Evolutionary conservation across 2,113 vertebrate genomes (phyloP).

Genomic region (Podarcis muralis): DNA sequence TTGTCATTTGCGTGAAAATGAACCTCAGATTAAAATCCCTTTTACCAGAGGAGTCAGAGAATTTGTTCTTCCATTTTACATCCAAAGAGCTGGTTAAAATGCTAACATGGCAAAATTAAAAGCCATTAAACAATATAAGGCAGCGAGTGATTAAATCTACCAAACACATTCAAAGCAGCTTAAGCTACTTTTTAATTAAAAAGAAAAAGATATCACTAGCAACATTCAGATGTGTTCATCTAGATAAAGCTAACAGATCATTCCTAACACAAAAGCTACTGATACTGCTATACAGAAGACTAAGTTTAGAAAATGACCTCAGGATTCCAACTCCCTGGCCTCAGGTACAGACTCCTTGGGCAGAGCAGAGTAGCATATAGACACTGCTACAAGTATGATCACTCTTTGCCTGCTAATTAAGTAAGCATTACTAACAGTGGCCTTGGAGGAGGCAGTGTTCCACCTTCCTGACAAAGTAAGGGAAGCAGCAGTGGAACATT

Average conservation of each 20-base stretch:
- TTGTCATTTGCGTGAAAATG: conserved; percentile 73
- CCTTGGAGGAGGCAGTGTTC: conserved; percentile 51
- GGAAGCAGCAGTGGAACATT: conserved; percentile 46
- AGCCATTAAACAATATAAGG: conserved; percentile 80
- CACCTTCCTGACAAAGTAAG: conserved; percentile 57
- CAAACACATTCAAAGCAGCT: conserved; percentile 76
- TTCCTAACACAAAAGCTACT: conserved; percentile 66
- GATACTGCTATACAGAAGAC: conserved; percentile 35
- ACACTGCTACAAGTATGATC: conserved; percentile 36
- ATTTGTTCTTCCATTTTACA: conserved; percentile 78
- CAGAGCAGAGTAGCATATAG: conserved; percentile 3
- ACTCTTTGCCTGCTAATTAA: conserved; percentile 54
- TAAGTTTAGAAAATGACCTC: conserved; percentile 13
- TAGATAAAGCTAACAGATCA: conserved; percentile 72
- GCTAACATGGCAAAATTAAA: conserved; percentile 80
- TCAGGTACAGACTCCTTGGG: conserved; percentile 5
- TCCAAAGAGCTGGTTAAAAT: conserved; percentile 74
- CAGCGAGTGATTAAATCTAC: conserved; percentile 81
- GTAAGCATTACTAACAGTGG: conserved; percentile 55
- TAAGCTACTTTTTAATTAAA: conserved; percentile 84
- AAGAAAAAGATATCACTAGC: conserved; percentile 76
- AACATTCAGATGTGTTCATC: conserved; percentile 75
- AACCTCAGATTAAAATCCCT: conserved; percentile 76
- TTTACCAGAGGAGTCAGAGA: conserved; percentile 69
- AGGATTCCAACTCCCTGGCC: conserved; percentile 19